A percentile compares a stretch with the other conserved stretches of the same genome.
phyloP scores from a whole-genome alignment of 2,888 invertebrate species.

The Drosophila cognata region DNA sequence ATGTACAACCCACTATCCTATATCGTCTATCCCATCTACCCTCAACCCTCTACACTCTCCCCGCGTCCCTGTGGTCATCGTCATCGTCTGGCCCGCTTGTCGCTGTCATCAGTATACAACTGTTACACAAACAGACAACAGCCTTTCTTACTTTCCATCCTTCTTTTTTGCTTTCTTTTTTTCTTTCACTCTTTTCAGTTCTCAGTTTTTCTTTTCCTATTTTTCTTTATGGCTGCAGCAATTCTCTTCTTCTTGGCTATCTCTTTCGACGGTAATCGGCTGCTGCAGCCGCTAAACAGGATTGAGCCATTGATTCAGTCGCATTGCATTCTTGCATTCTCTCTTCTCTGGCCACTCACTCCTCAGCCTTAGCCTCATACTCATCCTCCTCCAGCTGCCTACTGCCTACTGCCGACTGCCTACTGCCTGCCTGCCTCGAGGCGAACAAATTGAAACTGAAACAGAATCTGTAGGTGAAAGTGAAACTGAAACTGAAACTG shows the following conservation, averaged over 20 bases:
- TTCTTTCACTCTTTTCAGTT: constrained; percentile 28
- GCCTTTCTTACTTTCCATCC: constrained; percentile 23
- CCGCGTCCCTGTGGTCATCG: background rate
- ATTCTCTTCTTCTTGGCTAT: background rate
- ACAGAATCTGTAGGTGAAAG: background rate
- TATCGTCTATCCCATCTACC: background rate
- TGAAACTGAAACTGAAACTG: background rate
- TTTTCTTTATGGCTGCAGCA: constrained; percentile 61
- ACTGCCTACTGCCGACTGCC: background rate
- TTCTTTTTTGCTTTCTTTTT: background rate
- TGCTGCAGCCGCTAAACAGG: constrained; percentile 37
- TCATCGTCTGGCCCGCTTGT: constrained; percentile 25
- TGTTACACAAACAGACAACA: constrained; percentile 40
- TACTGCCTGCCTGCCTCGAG: background rate
- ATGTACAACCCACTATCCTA: background rate
- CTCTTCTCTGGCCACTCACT: background rate
- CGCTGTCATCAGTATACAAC: constrained; percentile 65
- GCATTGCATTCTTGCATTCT: constrained; percentile 31
- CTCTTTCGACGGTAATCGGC: constrained; percentile 30
- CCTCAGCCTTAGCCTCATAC: background rate
- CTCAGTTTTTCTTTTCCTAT: background rate
- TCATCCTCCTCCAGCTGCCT: background rate
- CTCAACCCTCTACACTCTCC: background rate
- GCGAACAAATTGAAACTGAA: background rate
- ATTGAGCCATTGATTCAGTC: constrained; percentile 51